These are phyloP conservation scores for Eugnorisma glareosa DNA, from an alignment of 2,888 invertebrate species.

Conservation along the genomic window DNA sequence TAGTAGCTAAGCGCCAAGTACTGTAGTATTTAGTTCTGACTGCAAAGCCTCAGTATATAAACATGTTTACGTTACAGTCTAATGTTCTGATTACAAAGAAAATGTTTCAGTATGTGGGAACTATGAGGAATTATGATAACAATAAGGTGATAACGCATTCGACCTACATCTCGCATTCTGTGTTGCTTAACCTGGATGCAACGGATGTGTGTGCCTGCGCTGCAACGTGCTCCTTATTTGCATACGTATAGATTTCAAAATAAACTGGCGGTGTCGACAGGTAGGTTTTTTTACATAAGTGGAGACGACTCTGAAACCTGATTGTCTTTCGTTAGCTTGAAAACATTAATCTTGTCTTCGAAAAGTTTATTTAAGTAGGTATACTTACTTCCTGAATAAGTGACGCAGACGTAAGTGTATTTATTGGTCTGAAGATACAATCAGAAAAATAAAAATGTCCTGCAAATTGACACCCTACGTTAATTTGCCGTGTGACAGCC, in stretches of 20 bases:
- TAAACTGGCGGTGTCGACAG: constrained; percentile 34
- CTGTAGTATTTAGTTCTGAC: no score
- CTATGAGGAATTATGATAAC: constrained; percentile 79
- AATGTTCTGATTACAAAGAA: constrained; percentile 48
- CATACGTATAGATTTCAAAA: constrained; percentile 54
- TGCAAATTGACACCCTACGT: neutral
- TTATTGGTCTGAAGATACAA: neutral
- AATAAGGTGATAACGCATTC: constrained; percentile 75
- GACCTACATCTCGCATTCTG: constrained; percentile 80
- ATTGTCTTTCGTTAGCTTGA: constrained; percentile 64
- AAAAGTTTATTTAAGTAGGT: constrained; percentile 22
- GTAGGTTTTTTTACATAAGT: constrained; percentile 41
- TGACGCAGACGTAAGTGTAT: neutral
- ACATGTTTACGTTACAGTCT: constrained; percentile 19
- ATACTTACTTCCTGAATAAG: neutral
- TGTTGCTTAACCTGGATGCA: constrained; percentile 82
- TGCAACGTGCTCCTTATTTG: constrained; percentile 60
- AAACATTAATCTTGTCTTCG: constrained; percentile 45
- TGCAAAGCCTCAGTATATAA: neutral
- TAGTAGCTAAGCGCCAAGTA: neutral
- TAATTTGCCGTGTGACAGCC: neutral
- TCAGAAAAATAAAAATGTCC: neutral
- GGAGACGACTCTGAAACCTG: constrained; percentile 57
- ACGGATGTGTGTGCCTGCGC: constrained; percentile 62
- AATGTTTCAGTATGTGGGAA: constrained; percentile 64